Conservation (phyloP, 2,888 invertebrate species). For the Orthosia incerta region DNA sequence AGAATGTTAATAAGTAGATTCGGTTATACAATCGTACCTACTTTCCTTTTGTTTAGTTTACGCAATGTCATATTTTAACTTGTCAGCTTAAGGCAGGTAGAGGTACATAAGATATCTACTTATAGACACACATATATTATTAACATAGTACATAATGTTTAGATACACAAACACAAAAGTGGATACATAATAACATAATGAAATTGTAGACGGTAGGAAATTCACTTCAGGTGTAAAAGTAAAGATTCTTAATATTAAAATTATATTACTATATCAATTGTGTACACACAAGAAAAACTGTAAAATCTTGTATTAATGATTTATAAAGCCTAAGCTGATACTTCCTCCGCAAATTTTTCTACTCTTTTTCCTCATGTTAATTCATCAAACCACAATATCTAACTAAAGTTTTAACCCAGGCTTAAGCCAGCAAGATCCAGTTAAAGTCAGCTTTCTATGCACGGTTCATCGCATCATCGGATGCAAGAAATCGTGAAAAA, state of each 20-base stretch:
- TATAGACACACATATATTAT: neutral
- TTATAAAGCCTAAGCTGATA: neutral
- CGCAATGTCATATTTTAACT: constrained; percentile 20
- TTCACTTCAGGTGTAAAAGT: constrained; percentile 10
- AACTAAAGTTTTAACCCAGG: neutral
- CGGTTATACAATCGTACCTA: constrained; percentile 38
- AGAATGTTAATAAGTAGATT: constrained; percentile 37
- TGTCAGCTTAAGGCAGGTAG: neutral
- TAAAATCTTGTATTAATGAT: constrained; percentile 2
- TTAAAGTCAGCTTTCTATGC: neutral
- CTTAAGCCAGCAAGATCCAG: neutral
- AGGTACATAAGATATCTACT: neutral
- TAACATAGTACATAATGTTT: neutral
- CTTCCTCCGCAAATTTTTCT: neutral
- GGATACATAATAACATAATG: constrained; percentile 6
- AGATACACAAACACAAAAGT: constrained; percentile 1
- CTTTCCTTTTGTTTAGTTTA: constrained; percentile 47
- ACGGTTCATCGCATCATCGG: neutral
- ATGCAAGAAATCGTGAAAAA: neutral
- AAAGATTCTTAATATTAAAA: constrained; percentile 5
- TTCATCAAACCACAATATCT: constrained; percentile 11
- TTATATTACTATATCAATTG: neutral
- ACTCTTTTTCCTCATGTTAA: neutral
- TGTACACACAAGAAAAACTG: neutral
- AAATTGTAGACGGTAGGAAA: neutral